phyloP scores from a whole-genome alignment of 2,113 vertebrate species.

The Cyphomyrus plagiostoma region DNA sequence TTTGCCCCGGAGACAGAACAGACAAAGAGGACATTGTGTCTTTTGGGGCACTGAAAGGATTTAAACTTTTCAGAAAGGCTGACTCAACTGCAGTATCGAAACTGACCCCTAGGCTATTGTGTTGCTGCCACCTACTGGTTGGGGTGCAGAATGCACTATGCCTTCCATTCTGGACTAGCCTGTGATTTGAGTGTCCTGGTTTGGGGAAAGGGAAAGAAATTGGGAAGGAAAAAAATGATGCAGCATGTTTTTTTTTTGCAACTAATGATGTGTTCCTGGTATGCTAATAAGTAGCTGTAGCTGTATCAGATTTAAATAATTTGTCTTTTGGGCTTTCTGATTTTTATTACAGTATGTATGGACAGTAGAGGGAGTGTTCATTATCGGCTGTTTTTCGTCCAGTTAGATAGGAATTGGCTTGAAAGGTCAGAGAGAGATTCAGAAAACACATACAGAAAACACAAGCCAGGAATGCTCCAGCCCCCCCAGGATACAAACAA shows the following conservation, averaged over 20 bases:
- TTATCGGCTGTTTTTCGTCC: neutral
- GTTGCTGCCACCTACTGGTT: conserved; percentile 16
- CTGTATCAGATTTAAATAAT: neutral
- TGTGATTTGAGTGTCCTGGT: neutral
- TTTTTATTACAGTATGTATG: neutral
- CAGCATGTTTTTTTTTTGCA: neutral
- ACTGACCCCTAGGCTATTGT: neutral
- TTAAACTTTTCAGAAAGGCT: neutral
- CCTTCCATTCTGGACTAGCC: neutral
- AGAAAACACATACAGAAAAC: neutral
- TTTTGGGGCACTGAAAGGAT: neutral
- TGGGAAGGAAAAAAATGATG: neutral
- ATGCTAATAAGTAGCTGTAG: neutral
- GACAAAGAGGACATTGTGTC: neutral
- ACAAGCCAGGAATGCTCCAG: neutral
- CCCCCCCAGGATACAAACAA: neutral
- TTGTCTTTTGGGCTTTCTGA: neutral
- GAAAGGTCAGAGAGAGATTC: neutral
- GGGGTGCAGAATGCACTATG: conserved; percentile 3
- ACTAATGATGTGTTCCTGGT: neutral
- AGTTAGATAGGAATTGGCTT: neutral
- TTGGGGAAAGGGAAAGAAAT: neutral
- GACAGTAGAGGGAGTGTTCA: neutral
- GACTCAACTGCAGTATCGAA: neutral
- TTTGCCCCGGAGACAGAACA: neutral